Evolutionary conservation across 2,113 vertebrate genomes (phyloP), one percentile per base, ranked within the genome.

Genomic region (Telmatochromis brichardi): DNA sequence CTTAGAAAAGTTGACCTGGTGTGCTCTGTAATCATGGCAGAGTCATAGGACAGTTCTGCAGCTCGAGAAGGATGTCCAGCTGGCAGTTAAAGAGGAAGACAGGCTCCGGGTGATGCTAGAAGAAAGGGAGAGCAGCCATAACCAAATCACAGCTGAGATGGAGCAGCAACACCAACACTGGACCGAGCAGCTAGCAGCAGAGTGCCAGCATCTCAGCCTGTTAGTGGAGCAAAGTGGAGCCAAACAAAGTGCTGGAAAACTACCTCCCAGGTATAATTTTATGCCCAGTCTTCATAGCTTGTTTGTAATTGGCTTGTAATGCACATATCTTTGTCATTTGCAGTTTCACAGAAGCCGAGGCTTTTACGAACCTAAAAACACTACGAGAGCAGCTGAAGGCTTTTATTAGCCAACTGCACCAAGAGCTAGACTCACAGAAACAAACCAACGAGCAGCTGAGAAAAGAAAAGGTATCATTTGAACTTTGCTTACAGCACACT

Each of bases 321-420:
- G 10, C 13, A 58, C 33, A 26, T 9, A 19, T 13, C 15, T 60
- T 71, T 86, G 9, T 40, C 3, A 26, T 19, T 57, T 82, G 21
- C 90, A 96, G 82, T 31, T 79, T 92, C 19, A 94, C 96, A 71
- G 89, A 92, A 80, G 82, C 90, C 15, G 95, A 91, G 5, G 86
- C 84, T 0, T 87, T 97, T 1, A 37, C 6, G 5, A 50, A 81
- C 68, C 92, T 97, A 81, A 91, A 84, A 45, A 83, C 80, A 7
- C 91, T 96, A 35, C 93, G 89, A 65, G 92, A 95, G 84, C 94
- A 93, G 6, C 26, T 96, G 71, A 95, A 96, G 84, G 87, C 82
- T 11, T 85, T 89, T 42, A 89, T 96, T 2, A 35, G 28, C 14
- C 87, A 87, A 63, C 92, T 97, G 55, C 91, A 93, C 28, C 90